A percentile compares a stretch with the other conserved stretches of the same genome.
phyloP scores from a whole-genome alignment of 2,888 invertebrate genomes.

The Epinotia bilunana region DNA sequence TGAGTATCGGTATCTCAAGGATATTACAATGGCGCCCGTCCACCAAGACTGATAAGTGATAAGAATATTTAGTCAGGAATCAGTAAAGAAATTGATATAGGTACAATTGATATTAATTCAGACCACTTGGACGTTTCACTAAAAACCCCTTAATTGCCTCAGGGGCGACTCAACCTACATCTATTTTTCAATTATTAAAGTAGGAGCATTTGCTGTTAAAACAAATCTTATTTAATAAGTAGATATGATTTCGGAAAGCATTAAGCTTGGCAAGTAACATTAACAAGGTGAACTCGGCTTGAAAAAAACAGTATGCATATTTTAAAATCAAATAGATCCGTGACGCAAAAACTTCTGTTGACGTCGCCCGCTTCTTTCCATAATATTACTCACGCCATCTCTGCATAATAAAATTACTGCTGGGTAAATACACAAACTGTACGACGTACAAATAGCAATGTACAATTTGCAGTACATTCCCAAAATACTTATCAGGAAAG shows the following conservation, averaged over 20 bases:
- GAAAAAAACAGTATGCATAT: not conserved
- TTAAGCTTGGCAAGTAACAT: not conserved
- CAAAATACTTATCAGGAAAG: too few relatives aligned
- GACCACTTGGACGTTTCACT: not conserved
- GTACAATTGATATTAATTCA: not conserved
- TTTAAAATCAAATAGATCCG: not conserved
- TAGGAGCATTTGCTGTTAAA: not conserved
- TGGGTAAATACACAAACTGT: too few relatives aligned
- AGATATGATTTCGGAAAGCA: not conserved
- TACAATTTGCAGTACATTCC: too few relatives aligned
- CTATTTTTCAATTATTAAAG: too few relatives aligned
- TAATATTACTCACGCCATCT: not conserved
- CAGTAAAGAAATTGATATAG: not conserved
- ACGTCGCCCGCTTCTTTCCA: not conserved
- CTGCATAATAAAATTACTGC: not conserved
- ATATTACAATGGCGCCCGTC: constrained; percentile 1
- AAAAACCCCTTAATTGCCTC: not conserved
- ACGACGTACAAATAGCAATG: not conserved
- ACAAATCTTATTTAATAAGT: not conserved
- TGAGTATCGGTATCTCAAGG: not conserved
- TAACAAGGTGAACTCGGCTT: not conserved
- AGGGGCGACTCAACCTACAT: not conserved
- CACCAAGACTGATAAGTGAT: not conserved
- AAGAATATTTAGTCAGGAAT: not conserved
- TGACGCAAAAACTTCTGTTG: constrained; percentile 2